Conservation (phyloP, 2,113 vertebrate genomes). For the Phalacrocorax aristotelis region DNA sequence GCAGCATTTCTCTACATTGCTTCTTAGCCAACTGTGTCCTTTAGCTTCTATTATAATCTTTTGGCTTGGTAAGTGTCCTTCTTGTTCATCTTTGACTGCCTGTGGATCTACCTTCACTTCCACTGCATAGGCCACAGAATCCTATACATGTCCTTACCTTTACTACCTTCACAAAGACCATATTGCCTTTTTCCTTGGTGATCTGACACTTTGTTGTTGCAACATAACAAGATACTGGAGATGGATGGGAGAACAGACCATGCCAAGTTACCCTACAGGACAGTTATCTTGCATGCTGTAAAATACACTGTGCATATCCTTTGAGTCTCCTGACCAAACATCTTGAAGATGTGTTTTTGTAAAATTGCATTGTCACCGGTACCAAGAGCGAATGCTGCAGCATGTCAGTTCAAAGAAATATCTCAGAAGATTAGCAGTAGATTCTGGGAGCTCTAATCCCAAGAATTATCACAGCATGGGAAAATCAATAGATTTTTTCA, state of each 20-base stretch:
- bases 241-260: neutral
- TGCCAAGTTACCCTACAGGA: neutral
- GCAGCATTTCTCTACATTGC: neutral
- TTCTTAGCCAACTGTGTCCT: neutral
- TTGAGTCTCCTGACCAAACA: neutral
- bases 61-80: neutral
- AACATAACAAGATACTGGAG: neutral
- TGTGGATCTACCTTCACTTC: neutral
- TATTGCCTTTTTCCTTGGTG: neutral
- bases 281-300: neutral
- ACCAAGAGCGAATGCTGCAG: neutral
- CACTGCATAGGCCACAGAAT: neutral
- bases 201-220: neutral
- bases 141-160: neutral
- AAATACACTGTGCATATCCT: neutral
- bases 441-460: neutral
- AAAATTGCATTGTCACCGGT: neutral
- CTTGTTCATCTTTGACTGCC: neutral
- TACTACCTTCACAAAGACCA: neutral
- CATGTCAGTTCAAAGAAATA: neutral
- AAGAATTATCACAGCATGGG: conserved; percentile 1
- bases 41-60: neutral
- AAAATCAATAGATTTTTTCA: conserved; percentile 14
- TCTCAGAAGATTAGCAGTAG: neutral
- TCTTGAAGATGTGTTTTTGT: neutral